These are phyloP conservation scores for Parazoanthus atlanticus DNA, from an alignment of 92 coral and sea anemone genomes.

Conservation along the genomic window DNA sequence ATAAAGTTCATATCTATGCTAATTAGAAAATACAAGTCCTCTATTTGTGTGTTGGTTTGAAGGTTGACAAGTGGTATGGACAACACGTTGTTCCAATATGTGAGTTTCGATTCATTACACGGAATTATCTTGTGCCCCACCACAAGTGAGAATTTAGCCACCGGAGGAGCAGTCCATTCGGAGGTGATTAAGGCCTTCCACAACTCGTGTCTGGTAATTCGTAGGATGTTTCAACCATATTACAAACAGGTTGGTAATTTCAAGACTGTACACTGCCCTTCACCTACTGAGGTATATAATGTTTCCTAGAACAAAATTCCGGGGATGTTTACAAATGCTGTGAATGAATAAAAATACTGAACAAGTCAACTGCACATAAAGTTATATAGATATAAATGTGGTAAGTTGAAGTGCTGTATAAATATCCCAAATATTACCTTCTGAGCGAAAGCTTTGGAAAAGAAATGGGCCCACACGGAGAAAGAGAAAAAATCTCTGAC, in stretches of 20 bases:
- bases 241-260: slow-evolving; percentile 73
- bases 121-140: slow-evolving; percentile 91
- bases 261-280: too few species aligned
- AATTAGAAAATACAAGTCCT: neutral
- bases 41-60: neutral
- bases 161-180: slow-evolving; percentile 75
- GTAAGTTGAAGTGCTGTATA: too few species aligned
- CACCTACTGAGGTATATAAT: too few species aligned
- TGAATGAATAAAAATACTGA: too few species aligned
- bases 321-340: too few species aligned
- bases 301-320: too few species aligned
- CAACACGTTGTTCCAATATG: slow-evolving; percentile 90
- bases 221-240: slow-evolving; percentile 80
- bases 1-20: neutral
- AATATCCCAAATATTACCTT: too few species aligned
- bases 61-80: slow-evolving; percentile 88
- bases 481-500: too few species aligned
- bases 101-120: slow-evolving; percentile 82
- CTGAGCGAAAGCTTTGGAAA: too few species aligned
- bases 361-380: too few species aligned
- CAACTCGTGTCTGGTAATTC: slow-evolving; percentile 82
- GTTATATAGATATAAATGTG: too few species aligned
- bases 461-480: too few species aligned
- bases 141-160: slow-evolving; percentile 53
- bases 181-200: slow-evolving; percentile 87